Evolutionary conservation across 2,888 invertebrate genomes (phyloP).

Genomic region (Polydesmus complanatus): DNA sequence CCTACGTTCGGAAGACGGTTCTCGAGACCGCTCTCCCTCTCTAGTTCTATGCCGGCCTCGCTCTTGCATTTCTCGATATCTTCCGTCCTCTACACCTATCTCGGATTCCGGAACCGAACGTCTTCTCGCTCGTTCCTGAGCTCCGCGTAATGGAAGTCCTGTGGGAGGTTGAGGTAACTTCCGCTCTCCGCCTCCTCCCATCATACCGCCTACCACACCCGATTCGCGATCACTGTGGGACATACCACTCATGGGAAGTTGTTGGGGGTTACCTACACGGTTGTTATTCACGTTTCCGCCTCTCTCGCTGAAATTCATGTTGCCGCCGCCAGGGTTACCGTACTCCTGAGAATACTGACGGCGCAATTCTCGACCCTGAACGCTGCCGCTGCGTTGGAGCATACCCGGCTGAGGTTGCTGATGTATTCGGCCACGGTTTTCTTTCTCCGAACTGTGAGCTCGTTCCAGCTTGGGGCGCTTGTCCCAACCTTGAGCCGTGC

Average conservation of each 20-base stretch:
- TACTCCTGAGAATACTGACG: slow-evolving; percentile 65
- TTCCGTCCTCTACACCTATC: background rate
- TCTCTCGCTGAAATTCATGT: background rate
- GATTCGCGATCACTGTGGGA: background rate
- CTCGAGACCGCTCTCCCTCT: slow-evolving; percentile 7
- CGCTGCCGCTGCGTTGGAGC: slow-evolving; percentile 36
- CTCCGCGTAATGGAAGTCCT: background rate
- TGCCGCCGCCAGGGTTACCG: background rate
- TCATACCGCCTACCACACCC: too few relatives aligned
- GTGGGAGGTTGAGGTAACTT: background rate
- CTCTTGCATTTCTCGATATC: background rate
- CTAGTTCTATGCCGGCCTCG: background rate
- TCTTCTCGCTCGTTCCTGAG: background rate
- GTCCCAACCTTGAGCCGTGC: slow-evolving; percentile 34
- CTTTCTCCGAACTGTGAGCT: slow-evolving; percentile 20
- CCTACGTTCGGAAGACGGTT: slow-evolving; percentile 10
- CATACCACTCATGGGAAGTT: background rate
- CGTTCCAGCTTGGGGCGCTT: slow-evolving; percentile 51
- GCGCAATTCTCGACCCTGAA: slow-evolving; percentile 32
- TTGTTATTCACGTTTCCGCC: background rate
- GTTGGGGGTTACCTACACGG: background rate
- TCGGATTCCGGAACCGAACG: background rate
- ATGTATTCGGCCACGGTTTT: slow-evolving; percentile 11
- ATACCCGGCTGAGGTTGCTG: slow-evolving; percentile 38
- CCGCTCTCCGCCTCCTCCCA: background rate